A percentile compares a stretch with the other conserved stretches of the same genome.
Conservation (phyloP, 2,797 vertebrate genomes). For the Cynodonichthys magdalenae region DNA sequence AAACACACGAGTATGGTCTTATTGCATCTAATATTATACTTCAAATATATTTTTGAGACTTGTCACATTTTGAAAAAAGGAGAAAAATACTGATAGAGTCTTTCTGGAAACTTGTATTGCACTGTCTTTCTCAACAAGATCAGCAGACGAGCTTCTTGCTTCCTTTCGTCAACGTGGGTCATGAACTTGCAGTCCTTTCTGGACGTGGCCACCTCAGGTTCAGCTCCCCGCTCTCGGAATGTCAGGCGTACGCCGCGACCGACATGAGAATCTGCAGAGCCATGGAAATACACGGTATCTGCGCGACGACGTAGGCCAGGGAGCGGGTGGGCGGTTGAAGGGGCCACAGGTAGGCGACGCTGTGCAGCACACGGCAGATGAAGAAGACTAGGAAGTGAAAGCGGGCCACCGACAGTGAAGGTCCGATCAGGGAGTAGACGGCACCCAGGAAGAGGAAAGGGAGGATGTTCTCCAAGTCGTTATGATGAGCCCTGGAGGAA, state of each 20-base stretch:
- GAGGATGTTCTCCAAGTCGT: conserved; percentile 95
- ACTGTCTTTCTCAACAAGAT: conserved; percentile 17
- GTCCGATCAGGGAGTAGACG: conserved; percentile 87
- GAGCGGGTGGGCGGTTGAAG: conserved; percentile 88
- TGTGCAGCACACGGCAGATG: conserved; percentile 85
- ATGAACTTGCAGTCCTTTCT: background rate
- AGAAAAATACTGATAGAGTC: conserved; percentile 47
- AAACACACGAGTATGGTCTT: conserved; percentile 36
- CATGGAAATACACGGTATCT: conserved; percentile 93
- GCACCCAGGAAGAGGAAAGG: conserved; percentile 95
- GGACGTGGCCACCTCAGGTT: background rate
- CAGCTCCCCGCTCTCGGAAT: background rate
- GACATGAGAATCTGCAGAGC: conserved; percentile 88
- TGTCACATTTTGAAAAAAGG: conserved; percentile 52
- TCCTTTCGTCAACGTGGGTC: conserved; percentile 1
- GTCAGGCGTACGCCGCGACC: conserved; percentile 71
- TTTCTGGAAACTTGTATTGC: conserved; percentile 46
- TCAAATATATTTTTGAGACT: conserved; percentile 38
- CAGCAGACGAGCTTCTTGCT: background rate
- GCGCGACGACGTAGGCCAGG: conserved; percentile 85
- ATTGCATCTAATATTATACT: conserved; percentile 23
- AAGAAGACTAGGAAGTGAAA: conserved; percentile 91
- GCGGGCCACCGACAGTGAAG: conserved; percentile 81
- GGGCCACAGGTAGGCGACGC: conserved; percentile 85
- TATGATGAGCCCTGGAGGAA: conserved; percentile 85